A percentile compares a stretch with the other conserved stretches of the same genome.
Conservation (phyloP, 2,888 invertebrate genomes). For the Litoditis marina region DNA sequence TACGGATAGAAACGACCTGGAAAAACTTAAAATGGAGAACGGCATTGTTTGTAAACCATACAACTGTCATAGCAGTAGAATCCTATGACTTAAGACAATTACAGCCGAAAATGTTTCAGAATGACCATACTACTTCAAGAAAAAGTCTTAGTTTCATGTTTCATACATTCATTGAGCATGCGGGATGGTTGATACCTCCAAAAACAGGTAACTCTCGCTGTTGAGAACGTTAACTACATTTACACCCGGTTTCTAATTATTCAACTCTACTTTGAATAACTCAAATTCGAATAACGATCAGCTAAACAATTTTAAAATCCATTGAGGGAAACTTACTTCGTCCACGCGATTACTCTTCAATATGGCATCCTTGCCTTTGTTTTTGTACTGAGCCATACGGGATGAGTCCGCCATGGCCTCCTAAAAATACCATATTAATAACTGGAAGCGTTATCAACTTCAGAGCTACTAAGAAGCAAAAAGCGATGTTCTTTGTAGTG, state of each 20-base stretch:
- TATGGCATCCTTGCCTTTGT: constrained; percentile 98
- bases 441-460: neutral
- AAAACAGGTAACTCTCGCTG: too few relatives aligned
- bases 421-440: neutral
- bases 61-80: neutral
- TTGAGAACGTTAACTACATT: neutral
- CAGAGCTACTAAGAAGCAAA: too few relatives aligned
- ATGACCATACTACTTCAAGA: too few relatives aligned
- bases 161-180: too few relatives aligned
- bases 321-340: constrained; percentile 21
- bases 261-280: neutral
- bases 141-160: too few relatives aligned
- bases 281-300: neutral
- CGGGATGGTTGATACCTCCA: too few relatives aligned
- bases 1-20: constrained; percentile 72
- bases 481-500: too few relatives aligned
- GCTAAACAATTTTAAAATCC: neutral
- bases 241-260: neutral
- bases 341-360: constrained; percentile 64
- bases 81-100: too few relatives aligned
- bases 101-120: too few relatives aligned
- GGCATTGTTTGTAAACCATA: too few relatives aligned
- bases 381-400: constrained; percentile 73
- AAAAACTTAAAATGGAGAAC: too few relatives aligned
- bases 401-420: constrained; percentile 16